Evolutionary conservation across 2,888 invertebrate species (phyloP).

Genomic region (Acronicta leporina): DNA sequence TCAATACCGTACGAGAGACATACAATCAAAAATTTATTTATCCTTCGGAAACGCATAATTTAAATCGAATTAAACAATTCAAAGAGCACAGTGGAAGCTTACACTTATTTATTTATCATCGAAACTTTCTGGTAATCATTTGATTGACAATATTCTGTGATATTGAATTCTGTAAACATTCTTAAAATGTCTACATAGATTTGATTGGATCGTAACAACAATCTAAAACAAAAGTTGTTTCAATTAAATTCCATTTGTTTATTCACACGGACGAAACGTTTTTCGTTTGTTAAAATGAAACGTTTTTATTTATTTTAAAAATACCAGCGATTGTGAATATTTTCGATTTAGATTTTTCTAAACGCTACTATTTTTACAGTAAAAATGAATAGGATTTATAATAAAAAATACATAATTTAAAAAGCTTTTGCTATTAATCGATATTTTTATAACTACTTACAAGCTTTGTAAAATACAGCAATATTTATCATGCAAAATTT

Average conservation of each 20-base stretch:
- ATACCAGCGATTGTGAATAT: constrained; percentile 12
- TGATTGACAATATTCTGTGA: constrained; percentile 20
- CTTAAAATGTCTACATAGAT: constrained; percentile 40
- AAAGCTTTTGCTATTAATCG: neutral
- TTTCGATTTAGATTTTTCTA: constrained; percentile 30
- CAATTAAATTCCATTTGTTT: constrained; percentile 75
- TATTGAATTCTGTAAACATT: constrained; percentile 37
- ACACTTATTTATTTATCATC: neutral
- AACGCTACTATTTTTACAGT: constrained; percentile 7
- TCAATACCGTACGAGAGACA: no score
- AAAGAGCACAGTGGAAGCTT: neutral
- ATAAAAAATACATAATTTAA: neutral
- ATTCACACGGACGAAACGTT: constrained; percentile 62
- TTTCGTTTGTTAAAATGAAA: constrained; percentile 59
- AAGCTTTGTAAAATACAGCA: neutral
- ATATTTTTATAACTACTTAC: no score
- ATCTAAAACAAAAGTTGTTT: constrained; percentile 64
- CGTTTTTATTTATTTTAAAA: constrained; percentile 60
- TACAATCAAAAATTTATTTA: no score
- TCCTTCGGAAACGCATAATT: no score
- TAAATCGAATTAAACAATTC: neutral
- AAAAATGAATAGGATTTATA: constrained; percentile 1
- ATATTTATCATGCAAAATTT: no score
- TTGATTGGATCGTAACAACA: constrained; percentile 60
- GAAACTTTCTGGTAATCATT: constrained; percentile 10